Conservation (phyloP, 2,113 vertebrate genomes). For the Urocolius indicus region DNA sequence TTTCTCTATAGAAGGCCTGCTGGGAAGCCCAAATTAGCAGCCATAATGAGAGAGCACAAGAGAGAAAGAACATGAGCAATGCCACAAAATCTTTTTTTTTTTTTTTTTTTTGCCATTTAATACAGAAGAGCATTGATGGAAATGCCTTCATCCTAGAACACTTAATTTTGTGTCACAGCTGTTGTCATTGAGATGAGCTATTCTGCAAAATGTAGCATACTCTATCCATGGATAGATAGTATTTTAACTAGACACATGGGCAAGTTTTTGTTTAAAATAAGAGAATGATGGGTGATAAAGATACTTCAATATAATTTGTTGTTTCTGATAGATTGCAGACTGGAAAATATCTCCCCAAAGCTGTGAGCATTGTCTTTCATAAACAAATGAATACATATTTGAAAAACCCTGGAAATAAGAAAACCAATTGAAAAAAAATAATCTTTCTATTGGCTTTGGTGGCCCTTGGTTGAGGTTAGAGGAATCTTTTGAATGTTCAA, state of each 20-base stretch:
- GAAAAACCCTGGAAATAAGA: neutral
- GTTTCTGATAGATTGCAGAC: neutral
- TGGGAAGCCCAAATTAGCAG: constrained; percentile 17
- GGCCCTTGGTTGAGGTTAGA: neutral
- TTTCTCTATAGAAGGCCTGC: constrained; percentile 23
- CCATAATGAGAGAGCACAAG: neutral
- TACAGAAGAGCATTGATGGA: neutral
- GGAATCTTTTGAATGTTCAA: neutral
- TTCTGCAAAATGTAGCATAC: neutral
- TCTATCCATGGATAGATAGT: neutral
- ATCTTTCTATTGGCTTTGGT: neutral
- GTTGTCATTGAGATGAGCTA: neutral
- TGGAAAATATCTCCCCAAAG: neutral
- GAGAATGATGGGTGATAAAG: neutral
- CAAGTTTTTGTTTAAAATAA: neutral
- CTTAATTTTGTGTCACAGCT: neutral
- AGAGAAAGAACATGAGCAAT: neutral
- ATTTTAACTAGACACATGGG: neutral
- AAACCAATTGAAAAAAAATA: neutral
- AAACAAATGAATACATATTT: neutral
- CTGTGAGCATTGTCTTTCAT: neutral
- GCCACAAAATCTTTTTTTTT: neutral
- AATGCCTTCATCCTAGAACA: neutral
- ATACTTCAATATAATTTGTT: neutral
- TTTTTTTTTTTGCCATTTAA: neutral